Percentiles rank a stretch among this genome's conserved stretches.
Evolutionary conservation across 2,888 invertebrate genomes (phyloP).

Genomic region (Aphidoletes aphidimyza): DNA sequence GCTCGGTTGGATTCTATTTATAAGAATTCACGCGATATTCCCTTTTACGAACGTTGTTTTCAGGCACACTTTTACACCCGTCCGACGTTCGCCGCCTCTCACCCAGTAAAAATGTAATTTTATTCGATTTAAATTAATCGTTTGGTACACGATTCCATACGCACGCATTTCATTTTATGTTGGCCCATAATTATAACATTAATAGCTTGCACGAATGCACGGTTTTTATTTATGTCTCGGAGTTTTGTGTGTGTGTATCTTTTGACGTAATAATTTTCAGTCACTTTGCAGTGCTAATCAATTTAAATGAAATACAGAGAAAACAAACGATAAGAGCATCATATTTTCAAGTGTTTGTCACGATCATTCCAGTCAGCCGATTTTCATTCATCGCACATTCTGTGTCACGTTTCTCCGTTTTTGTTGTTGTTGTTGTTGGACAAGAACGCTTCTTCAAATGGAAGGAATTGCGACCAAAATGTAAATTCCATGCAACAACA

Average conservation of each 20-base stretch:
- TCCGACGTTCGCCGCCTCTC: not conserved
- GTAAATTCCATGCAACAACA: too few relatives aligned
- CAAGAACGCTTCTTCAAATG: too few relatives aligned
- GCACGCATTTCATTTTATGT: not conserved
- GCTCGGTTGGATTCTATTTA: slow-evolving; percentile 46
- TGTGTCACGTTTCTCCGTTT: too few relatives aligned
- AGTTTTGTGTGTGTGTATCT: not conserved
- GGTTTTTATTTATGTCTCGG: not conserved
- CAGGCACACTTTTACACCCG: not conserved
- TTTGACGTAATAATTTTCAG: not conserved
- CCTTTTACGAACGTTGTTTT: not conserved
- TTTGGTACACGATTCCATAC: not conserved
- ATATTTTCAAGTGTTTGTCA: too few relatives aligned
- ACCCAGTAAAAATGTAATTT: not conserved
- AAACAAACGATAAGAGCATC: too few relatives aligned
- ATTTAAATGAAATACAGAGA: too few relatives aligned
- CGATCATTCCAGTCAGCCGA: too few relatives aligned
- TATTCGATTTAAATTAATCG: slow-evolving; percentile 10
- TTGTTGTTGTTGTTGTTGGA: too few relatives aligned
- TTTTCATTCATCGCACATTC: too few relatives aligned
- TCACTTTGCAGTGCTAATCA: not conserved
- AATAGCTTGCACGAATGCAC: not conserved
- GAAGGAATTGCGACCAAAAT: too few relatives aligned
- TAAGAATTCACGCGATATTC: slow-evolving; percentile 39
- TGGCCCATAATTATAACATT: not conserved